Base-by-base conservation (phyloP, 1,140 invertebrate genomes). In the Trichoplusia ni region DNA sequence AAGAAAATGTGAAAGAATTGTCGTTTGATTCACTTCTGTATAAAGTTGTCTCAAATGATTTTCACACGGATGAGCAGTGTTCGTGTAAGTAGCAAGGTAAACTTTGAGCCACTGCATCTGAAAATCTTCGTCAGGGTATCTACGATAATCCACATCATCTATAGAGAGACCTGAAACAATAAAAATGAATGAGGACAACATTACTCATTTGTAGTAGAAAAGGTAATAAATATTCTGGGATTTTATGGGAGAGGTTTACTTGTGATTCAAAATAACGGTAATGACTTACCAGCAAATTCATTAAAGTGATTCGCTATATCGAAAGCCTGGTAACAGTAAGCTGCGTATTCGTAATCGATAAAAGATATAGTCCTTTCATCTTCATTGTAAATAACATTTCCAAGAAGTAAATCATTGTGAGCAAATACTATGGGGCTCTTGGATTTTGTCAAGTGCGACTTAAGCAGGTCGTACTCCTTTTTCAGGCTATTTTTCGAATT, bases 221-320 rank as follows among this genome's bases (percentile, higher is more conserved):
- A n/a, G n/a, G n/a, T n/a, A n/a, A n/a, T n/a, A n/a, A n/a, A n/a
- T n/a, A n/a, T n/a, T n/a, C n/a, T n/a, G n/a, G n/a, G n/a, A n/a
- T n/a, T n/a, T n/a, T n/a, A n/a, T n/a, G n/a, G n/a, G n/a, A n/a
- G n/a, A n/a, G n/a, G n/a, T n/a, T n/a, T n/a, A n/a, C n/a, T n/a
- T n/a, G 13, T n/a, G n/a, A n/a, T 2, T n/a, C n/a, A 37, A 11
- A n/a, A 7, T 7, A n/a, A n/a, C 3, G 13, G 33, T 8, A 35
- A n/a, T 42, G n/a, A 82, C 90, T 92, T 92, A 96, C 98, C 98
- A 77, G 96, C 96, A 93, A 97, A 99, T 93, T 99, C 98, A 77
- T 95, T 95, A 92, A 99, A 99, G 92, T 99, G 98, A 92, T 99
- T 99, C 9, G 95, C 98, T 85, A 99, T 98, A 91, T 99, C 99